Evolutionary conservation across 2,888 invertebrate species (phyloP).

Genomic region (Luperina nickerlii): DNA sequence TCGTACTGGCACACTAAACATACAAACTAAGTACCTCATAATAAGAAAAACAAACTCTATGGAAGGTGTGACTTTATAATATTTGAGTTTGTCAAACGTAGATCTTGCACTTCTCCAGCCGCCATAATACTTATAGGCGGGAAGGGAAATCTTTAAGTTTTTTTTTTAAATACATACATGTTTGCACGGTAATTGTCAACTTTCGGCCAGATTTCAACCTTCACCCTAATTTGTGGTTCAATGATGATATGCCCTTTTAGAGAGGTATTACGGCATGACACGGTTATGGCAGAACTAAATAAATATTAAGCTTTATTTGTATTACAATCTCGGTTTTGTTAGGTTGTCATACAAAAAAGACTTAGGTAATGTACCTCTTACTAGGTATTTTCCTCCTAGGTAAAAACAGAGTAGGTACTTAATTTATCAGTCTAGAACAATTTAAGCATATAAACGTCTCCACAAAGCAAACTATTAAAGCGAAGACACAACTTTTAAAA

Average conservation of each 20-base stretch:
- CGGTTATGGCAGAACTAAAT: conserved; percentile 16
- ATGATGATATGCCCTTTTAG: conserved; percentile 44
- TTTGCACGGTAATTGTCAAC: conserved; percentile 49
- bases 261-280: conserved; percentile 30
- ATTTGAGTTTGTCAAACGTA: conserved; percentile 43
- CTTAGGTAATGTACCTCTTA: no score
- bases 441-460: neutral
- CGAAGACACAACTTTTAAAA: neutral
- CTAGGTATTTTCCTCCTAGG: neutral
- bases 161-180: conserved; percentile 22
- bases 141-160: conserved; percentile 13
- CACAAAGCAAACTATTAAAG: neutral
- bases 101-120: neutral
- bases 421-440: neutral
- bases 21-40: conserved; percentile 9
- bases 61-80: conserved; percentile 43
- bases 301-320: conserved; percentile 42
- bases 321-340: neutral
- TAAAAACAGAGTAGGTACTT: neutral
- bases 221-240: conserved; percentile 55
- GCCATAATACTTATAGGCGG: conserved; percentile 5
- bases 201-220: conserved; percentile 49
- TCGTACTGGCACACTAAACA: conserved; percentile 6
- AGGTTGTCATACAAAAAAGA: neutral
- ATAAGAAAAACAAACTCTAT: conserved; percentile 22